phyloP scores from a whole-genome alignment of 2,113 vertebrate genomes.

The Argyrosomus japonicus region DNA sequence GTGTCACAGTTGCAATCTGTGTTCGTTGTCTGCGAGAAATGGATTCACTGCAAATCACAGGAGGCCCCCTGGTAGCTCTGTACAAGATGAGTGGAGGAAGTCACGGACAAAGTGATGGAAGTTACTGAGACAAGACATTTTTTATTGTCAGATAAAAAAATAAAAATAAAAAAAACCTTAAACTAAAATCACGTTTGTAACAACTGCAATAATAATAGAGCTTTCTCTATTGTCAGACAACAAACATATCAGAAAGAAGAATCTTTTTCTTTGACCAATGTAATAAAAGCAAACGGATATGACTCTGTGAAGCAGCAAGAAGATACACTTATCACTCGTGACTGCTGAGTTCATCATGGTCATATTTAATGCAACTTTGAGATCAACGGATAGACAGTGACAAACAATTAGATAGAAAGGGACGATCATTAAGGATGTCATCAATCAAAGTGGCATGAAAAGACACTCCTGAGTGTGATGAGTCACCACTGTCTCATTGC shows the following conservation, averaged over 20 bases:
- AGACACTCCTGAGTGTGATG: not conserved
- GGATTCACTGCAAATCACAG: constrained; percentile 48
- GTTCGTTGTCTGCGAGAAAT: constrained; percentile 29
- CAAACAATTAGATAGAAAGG: not conserved
- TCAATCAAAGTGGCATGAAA: not conserved
- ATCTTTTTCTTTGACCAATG: not conserved
- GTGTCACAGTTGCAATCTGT: constrained; percentile 48
- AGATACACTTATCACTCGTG: not conserved
- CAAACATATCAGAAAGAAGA: not conserved
- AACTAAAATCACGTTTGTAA: not conserved
- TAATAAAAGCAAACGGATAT: too few relatives aligned
- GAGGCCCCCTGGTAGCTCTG: constrained; percentile 23
- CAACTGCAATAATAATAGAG: not conserved
- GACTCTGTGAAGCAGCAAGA: not conserved
- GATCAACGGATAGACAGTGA: not conserved
- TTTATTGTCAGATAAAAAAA: not conserved
- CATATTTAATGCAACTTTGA: not conserved
- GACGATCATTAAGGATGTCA: not conserved
- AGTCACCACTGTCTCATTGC: not conserved
- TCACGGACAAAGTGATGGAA: not conserved
- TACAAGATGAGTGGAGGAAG: not conserved
- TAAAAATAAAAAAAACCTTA: not conserved
- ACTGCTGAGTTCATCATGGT: not conserved
- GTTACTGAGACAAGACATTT: too few relatives aligned
- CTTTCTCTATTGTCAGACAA: not conserved